Conservation (phyloP, 2,113 vertebrate genomes). For the Smithornis capensis region DNA sequence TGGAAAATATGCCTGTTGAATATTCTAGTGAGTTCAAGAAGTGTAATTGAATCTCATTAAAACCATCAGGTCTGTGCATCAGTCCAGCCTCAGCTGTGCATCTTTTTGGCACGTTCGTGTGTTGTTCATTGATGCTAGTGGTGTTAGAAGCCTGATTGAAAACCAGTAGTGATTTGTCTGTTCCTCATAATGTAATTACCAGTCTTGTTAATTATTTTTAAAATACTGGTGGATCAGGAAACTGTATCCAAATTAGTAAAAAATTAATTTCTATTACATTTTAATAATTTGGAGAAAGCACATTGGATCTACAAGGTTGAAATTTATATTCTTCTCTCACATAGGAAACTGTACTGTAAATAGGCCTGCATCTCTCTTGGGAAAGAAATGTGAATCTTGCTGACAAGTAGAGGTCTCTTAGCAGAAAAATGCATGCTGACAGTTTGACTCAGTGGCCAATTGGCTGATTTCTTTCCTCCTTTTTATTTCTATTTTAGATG, state of each 20-base stretch:
- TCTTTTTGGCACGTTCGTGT: not conserved
- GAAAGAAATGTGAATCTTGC: constrained; percentile 32
- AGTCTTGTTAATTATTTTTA: constrained; percentile 53
- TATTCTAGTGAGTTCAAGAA: not conserved
- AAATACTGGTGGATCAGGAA: constrained; percentile 25
- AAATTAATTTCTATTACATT: not conserved
- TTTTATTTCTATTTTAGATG: constrained; percentile 81
- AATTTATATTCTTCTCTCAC: not conserved
- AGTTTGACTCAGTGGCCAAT: constrained; percentile 40
- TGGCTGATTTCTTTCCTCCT: constrained; percentile 51
- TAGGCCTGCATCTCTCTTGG: not conserved
- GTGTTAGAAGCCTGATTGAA: constrained; percentile 18
- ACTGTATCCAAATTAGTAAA: constrained; percentile 16
- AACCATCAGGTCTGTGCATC: not conserved
- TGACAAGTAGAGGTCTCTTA: constrained; percentile 35
- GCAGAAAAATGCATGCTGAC: constrained; percentile 45
- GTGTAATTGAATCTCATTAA: not conserved
- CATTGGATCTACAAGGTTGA: not conserved
- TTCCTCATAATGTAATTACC: constrained; percentile 38
- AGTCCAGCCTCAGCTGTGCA: not conserved
- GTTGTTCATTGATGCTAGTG: not conserved
- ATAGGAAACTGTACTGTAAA: not conserved
- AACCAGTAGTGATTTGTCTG: constrained; percentile 13
- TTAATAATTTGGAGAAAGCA: not conserved
- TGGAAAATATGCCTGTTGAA: not conserved